Conservation (phyloP, 2,888 invertebrate genomes). For the Isoperla grammatica region DNA sequence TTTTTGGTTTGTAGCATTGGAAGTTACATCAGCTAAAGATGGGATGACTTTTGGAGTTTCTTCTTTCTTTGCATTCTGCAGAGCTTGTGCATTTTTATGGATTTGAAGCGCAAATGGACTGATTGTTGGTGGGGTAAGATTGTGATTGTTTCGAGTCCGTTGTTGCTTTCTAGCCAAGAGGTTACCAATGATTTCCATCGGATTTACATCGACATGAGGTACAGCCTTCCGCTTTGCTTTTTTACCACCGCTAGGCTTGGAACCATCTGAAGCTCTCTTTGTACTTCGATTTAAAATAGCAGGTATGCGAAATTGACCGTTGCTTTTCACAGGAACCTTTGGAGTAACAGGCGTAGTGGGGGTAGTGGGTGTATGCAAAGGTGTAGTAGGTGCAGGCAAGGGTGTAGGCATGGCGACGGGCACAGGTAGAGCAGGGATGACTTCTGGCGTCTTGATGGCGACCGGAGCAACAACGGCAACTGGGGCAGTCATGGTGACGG, state of each 20-base stretch:
- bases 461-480: too few species aligned
- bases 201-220: neutral
- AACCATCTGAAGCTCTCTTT: neutral
- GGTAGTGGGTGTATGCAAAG: too few species aligned
- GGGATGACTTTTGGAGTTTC: neutral
- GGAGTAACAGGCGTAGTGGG: neutral
- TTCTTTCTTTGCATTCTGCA: too few species aligned
- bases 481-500: too few species aligned
- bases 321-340: neutral
- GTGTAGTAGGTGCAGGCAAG: too few species aligned
- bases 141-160: neutral
- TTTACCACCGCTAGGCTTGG: neutral
- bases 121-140: too few species aligned
- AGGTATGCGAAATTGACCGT: too few species aligned
- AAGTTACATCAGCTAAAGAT: neutral
- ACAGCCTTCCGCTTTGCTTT: neutral
- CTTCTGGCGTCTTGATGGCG: too few species aligned
- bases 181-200: constrained; percentile 4
- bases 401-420: too few species aligned
- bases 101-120: neutral
- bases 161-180: constrained; percentile 5
- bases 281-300: too few species aligned
- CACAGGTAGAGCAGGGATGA: too few species aligned
- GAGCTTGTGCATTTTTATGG: neutral
- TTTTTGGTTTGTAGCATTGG: neutral